Conservation (phyloP, 2,797 vertebrate species). For the Sphenodon punctatus region DNA sequence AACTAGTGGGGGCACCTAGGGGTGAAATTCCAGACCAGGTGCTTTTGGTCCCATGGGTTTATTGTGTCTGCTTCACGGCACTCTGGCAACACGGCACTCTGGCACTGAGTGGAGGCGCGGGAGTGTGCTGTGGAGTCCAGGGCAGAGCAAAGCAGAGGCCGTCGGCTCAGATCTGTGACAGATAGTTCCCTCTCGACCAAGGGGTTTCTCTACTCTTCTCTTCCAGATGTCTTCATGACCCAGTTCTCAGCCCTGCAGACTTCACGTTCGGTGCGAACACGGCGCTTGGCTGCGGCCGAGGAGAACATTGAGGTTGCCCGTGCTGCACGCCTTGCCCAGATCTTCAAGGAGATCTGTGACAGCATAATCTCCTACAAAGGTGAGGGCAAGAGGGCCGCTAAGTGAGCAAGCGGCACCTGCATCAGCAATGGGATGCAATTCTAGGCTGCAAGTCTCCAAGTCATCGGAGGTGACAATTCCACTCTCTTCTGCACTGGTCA, state of each 20-base stretch:
- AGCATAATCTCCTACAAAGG: constrained; percentile 98
- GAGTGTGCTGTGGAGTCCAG: too few relatives aligned
- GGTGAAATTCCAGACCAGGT: not conserved
- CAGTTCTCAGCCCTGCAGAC: constrained; percentile 99
- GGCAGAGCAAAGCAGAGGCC: not conserved
- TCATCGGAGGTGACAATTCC: too few relatives aligned
- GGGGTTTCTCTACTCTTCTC: not conserved
- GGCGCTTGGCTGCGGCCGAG: constrained; percentile 92
- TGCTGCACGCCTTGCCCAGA: constrained; percentile 96
- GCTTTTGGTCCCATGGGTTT: not conserved
- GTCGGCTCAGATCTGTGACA: not conserved
- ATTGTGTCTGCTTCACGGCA: not conserved
- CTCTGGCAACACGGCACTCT: not conserved
- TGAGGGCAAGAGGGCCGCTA: constrained; percentile 59
- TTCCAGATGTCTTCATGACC: constrained; percentile 97
- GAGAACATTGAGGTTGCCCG: constrained; percentile 97
- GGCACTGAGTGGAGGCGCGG: too few relatives aligned
- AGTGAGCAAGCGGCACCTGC: too few relatives aligned
- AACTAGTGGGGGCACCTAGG: not conserved
- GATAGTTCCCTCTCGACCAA: too few relatives aligned
- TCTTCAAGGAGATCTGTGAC: constrained; percentile 99
- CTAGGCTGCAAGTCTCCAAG: too few relatives aligned
- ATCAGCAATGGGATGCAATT: too few relatives aligned
- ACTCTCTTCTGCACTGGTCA: too few relatives aligned
- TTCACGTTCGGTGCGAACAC: constrained; percentile 91